phyloP scores from a whole-genome alignment of 2,113 vertebrate genomes.

The Callopanchax toddi region DNA sequence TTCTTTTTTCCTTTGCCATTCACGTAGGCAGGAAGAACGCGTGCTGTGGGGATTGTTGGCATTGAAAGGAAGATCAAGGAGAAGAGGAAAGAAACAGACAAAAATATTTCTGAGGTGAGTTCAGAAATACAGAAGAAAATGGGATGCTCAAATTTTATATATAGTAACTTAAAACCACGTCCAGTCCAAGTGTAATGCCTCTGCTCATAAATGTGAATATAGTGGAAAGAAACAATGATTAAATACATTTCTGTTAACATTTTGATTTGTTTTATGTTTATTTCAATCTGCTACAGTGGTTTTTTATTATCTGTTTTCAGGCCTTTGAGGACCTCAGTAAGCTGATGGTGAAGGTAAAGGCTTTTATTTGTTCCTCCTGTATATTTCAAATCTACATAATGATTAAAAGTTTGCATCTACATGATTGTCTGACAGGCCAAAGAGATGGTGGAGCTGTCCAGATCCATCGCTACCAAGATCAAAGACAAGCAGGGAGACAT shows the following conservation, averaged over 20 bases:
- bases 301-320: conserved; percentile 71
- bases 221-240: no score
- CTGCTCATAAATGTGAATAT: no score
- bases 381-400: background rate
- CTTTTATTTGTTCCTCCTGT: background rate
- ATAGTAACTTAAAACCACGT: no score
- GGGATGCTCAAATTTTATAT: conserved; percentile 6
- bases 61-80: conserved; percentile 98
- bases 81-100: conserved; percentile 98
- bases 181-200: no score
- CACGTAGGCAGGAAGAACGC: conserved; percentile 89
- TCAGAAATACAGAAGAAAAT: background rate
- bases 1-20: conserved; percentile 74
- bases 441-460: conserved; percentile 98
- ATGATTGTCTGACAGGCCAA: conserved; percentile 86
- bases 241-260: no score
- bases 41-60: conserved; percentile 95
- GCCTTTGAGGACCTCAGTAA: conserved; percentile 98
- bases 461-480: conserved; percentile 97
- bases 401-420: background rate
- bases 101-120: conserved; percentile 97
- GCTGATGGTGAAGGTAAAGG: conserved; percentile 95
- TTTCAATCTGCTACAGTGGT: no score
- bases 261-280: no score
- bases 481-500: conserved; percentile 99